A percentile compares a stretch with the other conserved stretches of the same genome.
phyloP scores from a whole-genome alignment of 2,797 vertebrate species.

The Megaceryle alcyon region DNA sequence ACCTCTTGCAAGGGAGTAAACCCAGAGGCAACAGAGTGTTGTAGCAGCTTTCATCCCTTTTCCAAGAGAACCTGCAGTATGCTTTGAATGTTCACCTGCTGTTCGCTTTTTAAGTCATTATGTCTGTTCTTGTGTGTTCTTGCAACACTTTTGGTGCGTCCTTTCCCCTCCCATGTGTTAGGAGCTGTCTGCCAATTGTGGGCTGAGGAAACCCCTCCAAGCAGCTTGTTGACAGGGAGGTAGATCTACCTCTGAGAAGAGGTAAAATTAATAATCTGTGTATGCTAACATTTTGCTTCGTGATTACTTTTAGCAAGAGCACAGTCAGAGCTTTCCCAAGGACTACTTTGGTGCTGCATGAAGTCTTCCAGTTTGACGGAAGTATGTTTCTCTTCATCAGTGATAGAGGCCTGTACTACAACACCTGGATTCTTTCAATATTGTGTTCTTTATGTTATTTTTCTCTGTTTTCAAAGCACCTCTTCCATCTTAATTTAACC shows the following conservation, averaged over 20 bases:
- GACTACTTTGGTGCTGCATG: conserved; percentile 5
- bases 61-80: neutral
- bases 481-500: neutral
- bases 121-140: neutral
- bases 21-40: neutral
- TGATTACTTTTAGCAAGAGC: conserved; percentile 43
- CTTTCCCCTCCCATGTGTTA: neutral
- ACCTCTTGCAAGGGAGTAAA: neutral
- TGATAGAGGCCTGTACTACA: conserved; percentile 6
- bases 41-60: neutral
- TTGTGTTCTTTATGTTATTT: neutral
- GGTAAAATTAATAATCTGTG: neutral
- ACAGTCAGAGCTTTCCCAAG: conserved; percentile 28
- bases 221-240: neutral
- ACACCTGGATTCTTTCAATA: neutral
- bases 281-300: neutral
- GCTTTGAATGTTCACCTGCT: neutral
- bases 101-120: neutral
- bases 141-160: fast-evolving
- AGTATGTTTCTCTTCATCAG: neutral
- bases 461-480: neutral
- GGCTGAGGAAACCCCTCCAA: neutral
- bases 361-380: conserved; percentile 9
- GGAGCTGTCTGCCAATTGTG: neutral
- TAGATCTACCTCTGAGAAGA: neutral